These are phyloP conservation scores for Rotaria magnacalcarata DNA, from an alignment of 2,888 invertebrate genomes.

Conservation along the genomic window DNA sequence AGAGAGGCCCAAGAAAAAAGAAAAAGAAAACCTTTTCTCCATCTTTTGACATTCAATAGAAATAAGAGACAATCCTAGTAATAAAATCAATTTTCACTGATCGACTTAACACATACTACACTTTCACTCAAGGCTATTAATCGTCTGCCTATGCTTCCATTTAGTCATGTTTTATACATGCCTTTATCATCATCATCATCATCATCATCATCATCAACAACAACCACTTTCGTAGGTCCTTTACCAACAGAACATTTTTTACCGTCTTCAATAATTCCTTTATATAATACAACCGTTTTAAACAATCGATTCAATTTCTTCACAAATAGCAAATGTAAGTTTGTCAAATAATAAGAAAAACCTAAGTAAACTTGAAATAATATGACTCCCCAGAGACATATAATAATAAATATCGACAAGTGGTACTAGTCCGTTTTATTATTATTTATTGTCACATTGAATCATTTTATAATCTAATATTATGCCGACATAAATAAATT, in stretches of 20 bases:
- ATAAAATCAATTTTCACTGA: too few species aligned
- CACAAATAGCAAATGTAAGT: not conserved
- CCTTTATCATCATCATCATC: constrained; percentile 1
- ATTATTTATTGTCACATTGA: too few species aligned
- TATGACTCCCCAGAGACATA: too few species aligned
- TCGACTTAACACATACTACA: not conserved
- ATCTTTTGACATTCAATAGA: not conserved
- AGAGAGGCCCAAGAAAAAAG: too few species aligned
- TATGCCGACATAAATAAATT: too few species aligned
- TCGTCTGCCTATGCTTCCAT: not conserved
- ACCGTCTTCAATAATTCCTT: not conserved
- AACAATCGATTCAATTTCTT: not conserved
- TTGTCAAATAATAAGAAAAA: not conserved
- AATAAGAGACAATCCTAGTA: not conserved
- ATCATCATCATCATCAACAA: not conserved
- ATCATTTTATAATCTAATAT: too few species aligned
- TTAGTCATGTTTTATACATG: not conserved
- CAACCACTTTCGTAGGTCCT: not conserved
- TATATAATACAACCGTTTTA: not conserved
- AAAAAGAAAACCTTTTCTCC: too few species aligned
- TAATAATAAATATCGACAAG: too few species aligned
- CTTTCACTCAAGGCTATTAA: not conserved
- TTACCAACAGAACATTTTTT: not conserved
- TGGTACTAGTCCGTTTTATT: too few species aligned
- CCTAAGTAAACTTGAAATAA: too few species aligned